Base-by-base conservation (phyloP, 2,113 vertebrate genomes). In the Anthoscopus minutus region DNA sequence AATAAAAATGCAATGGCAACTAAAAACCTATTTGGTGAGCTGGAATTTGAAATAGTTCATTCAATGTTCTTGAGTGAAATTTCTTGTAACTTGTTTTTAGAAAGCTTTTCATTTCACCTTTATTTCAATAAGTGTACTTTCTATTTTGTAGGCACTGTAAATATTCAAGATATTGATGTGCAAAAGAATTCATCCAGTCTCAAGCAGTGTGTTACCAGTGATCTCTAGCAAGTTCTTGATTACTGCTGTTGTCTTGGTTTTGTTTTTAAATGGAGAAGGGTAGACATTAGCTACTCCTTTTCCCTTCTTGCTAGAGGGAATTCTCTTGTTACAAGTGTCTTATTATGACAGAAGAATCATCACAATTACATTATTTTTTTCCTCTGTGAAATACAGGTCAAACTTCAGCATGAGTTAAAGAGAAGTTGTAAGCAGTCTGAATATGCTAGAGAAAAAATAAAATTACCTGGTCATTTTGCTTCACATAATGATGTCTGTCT, bases 121-220 rank as follows among this genome's bases (percentile, higher is more conserved):
- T 82, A 73, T 40, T 95, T 97, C 88, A 93, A 53, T 93, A 92
- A 95, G 45, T 82, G 56, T 94, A 86, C 69, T 81, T 89, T 86
- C 48, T 80, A 48, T 42, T 79, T 88, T 97, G 95, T 92, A 97
- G 97, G 97, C 96, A 98, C 97, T 97, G 96, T 86, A 97, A 97
- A 96, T 95, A 92, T 78, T 93, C 78, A 93, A 66, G 88, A 74
- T 65, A 88, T 38, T 83, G 88, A 73, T 84, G 89, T 92, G 94
- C 86, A 81, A 91, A 87, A 74, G 87, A 92, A 76, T 89, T 87
- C 92, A 74, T 60, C 58, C 86, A 16, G 82, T 85, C 58, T 76
- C 64, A 65, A 67, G 70, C 71, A 79, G 31, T 72, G 44, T 3
- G 0, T 78, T 92, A 85, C 56, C 54, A 87, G 35, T 92, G 54